These are phyloP conservation scores for Chitala chitala DNA, from an alignment of 2,113 vertebrate genomes.

Conservation along the genomic window DNA sequence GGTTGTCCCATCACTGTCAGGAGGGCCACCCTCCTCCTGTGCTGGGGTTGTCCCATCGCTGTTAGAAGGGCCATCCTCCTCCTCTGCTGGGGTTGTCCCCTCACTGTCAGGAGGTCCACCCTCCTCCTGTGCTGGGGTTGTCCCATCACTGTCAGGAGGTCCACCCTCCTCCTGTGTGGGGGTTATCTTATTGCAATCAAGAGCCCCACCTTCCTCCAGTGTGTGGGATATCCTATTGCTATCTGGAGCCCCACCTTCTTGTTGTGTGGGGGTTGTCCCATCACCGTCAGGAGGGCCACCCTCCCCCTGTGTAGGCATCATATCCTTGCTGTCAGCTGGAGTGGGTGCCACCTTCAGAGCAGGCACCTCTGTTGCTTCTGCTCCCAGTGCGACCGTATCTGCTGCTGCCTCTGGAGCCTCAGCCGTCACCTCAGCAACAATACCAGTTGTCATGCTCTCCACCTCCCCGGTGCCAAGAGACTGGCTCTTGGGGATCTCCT, in stretches of 20 bases:
- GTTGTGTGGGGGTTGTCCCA: neutral
- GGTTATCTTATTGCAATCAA: slow-evolving; percentile 28
- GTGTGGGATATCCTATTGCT: too few species aligned
- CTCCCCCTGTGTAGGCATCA: slow-evolving; percentile 18
- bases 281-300: neutral
- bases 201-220: neutral
- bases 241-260: too few species aligned
- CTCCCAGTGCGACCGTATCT: slow-evolving; percentile 7
- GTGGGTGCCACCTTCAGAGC: neutral
- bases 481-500: neutral
- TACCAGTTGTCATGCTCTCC: neutral
- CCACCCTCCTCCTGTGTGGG: slow-evolving; percentile 20
- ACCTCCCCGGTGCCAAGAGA: neutral
- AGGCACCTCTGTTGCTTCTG: slow-evolving; percentile 12
- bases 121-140: too few species aligned
- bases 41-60: too few species aligned
- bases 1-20: too few species aligned
- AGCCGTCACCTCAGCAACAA: neutral
- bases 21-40: too few species aligned
- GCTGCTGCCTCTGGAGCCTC: slow-evolving; percentile 24
- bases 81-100: too few species aligned
- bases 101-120: too few species aligned
- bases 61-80: too few species aligned
- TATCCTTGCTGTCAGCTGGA: slow-evolving; percentile 27
- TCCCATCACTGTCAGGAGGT: neutral